Evolutionary conservation across 1,140 invertebrate species (phyloP).

Genomic region (Drosophila kikkawai): DNA sequence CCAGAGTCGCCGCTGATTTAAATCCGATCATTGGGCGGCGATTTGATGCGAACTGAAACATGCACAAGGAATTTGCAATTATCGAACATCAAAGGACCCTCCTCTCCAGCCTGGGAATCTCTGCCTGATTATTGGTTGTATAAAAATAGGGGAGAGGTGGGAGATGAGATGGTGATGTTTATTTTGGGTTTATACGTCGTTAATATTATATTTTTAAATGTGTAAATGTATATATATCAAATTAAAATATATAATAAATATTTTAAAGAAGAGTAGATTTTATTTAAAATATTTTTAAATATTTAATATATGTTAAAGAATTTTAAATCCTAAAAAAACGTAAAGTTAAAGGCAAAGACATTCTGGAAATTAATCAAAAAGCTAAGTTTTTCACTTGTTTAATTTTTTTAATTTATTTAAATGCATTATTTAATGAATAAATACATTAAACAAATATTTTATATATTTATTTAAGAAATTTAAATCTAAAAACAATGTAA

Average conservation of each 20-base stretch:
- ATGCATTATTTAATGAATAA: too few relatives aligned
- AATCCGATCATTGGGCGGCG: slow-evolving; percentile 81
- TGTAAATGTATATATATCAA: too few relatives aligned
- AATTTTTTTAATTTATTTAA: too few relatives aligned
- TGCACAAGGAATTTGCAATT: slow-evolving; percentile 83
- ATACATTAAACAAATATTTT: background rate
- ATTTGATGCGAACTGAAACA: slow-evolving; percentile 83
- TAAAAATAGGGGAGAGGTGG: background rate
- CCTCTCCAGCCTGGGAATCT: slow-evolving; percentile 9
- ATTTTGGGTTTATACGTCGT: too few relatives aligned
- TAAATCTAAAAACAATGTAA: too few relatives aligned
- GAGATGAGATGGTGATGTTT: background rate
- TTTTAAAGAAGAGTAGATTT: too few relatives aligned
- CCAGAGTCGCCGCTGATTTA: slow-evolving; percentile 66
- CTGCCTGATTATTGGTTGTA: slow-evolving; percentile 6
- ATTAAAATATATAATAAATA: too few relatives aligned
- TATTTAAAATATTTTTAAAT: too few relatives aligned
- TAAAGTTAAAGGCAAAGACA: too few relatives aligned
- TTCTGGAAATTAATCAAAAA: background rate
- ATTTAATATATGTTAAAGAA: too few relatives aligned
- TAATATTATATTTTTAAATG: too few relatives aligned
- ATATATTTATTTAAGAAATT: background rate
- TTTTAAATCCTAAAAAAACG: too few relatives aligned
- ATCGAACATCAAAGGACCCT: slow-evolving; percentile 76
- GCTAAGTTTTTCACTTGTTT: background rate